These are phyloP conservation scores for Clupea harengus DNA, from an alignment of 2,113 vertebrate species.

Conservation along the genomic window DNA sequence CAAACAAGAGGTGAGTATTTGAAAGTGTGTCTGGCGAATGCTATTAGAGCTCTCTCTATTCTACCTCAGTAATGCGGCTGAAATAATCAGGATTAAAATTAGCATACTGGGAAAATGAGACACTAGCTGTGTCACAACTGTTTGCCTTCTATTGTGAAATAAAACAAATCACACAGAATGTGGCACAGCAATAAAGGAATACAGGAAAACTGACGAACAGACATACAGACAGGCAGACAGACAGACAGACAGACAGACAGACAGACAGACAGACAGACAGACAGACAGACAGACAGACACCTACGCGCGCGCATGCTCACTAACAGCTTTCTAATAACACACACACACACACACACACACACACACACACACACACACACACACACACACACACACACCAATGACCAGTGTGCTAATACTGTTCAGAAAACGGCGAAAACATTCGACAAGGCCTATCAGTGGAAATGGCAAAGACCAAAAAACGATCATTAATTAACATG, in stretches of 20 bases:
- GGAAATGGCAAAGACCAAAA: background rate
- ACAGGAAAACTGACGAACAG: background rate
- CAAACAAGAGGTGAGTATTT: constrained; percentile 60
- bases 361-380: background rate
- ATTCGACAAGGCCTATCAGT: background rate
- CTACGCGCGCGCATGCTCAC: background rate
- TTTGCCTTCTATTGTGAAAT: background rate
- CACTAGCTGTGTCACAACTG: constrained; percentile 20
- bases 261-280: constrained; percentile 7
- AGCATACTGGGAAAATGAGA: constrained; percentile 44
- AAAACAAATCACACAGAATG: constrained; percentile 19
- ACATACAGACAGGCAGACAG: too few relatives aligned
- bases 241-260: background rate
- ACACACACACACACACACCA: background rate
- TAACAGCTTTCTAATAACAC: too few relatives aligned
- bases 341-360: background rate
- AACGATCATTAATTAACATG: background rate
- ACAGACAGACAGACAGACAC: background rate
- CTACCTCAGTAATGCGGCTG: constrained; percentile 56
- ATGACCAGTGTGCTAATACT: background rate
- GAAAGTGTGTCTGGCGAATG: constrained; percentile 63
- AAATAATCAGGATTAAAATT: constrained; percentile 71
- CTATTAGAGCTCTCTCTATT: constrained; percentile 56
- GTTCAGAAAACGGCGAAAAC: background rate
- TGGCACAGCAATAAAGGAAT: background rate